These are phyloP conservation scores for Liodrosophila aerea DNA, from an alignment of 2,888 invertebrate genomes.

Conservation along the genomic window DNA sequence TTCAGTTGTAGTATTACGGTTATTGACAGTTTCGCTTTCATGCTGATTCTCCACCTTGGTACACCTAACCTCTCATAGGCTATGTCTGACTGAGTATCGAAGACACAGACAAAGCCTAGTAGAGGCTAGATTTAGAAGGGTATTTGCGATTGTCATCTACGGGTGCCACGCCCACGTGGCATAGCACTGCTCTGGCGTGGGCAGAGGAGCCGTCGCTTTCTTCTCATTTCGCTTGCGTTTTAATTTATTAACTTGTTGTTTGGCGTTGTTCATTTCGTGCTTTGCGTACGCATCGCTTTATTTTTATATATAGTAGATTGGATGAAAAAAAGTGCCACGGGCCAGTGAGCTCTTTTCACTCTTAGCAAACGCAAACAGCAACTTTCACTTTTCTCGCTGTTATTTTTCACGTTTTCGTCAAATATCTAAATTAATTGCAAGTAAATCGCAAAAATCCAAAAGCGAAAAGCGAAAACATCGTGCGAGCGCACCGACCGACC, in stretches of 20 bases:
- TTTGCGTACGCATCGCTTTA: conserved; percentile 46
- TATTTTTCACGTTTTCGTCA: conserved; percentile 47
- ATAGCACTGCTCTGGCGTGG: conserved; percentile 19
- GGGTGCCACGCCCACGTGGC: conserved; percentile 19
- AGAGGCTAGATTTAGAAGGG: conserved; percentile 84
- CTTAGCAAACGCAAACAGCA: no score
- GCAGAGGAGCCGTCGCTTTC: conserved; percentile 53
- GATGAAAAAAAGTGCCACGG: conserved; percentile 43
- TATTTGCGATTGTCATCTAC: conserved; percentile 5
- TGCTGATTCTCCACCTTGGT: conserved; percentile 76
- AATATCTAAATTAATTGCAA: conserved; percentile 64
- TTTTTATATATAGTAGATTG: conserved; percentile 36
- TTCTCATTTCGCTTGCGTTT: conserved; percentile 55
- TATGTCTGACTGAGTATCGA: conserved; percentile 83
- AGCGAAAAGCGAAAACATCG: conserved; percentile 27
- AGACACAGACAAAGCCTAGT: conserved; percentile 86
- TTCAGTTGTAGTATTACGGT: conserved; percentile 27
- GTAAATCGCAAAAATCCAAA: conserved; percentile 29
- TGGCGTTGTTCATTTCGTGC: conserved; percentile 49
- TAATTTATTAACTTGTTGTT: conserved; percentile 64
- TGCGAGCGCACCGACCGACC: conserved; percentile 34
- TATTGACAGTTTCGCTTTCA: conserved; percentile 20
- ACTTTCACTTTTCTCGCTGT: conserved; percentile 68
- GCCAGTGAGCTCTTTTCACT: conserved; percentile 54
- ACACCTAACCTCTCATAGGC: conserved; percentile 86